Evolutionary conservation across 2,113 vertebrate species (phyloP), one percentile per base, ranked within the genome.

Genomic region (Platysternon megacephalum): DNA sequence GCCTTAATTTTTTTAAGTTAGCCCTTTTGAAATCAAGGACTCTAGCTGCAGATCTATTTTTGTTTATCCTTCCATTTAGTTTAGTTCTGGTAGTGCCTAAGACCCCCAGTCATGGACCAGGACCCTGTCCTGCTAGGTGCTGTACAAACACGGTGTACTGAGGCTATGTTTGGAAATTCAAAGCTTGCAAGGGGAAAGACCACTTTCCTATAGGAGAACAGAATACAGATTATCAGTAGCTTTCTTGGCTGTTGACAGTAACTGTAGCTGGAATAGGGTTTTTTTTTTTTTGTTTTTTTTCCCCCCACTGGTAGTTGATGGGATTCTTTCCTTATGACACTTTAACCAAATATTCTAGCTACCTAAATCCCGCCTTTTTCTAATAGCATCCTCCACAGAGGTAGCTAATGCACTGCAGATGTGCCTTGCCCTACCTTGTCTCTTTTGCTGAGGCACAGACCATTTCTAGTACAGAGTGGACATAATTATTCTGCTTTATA

Each of bases 371-470:
- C 4, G 26, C 8, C 6, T 89, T 79, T 35, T 72, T 8, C 32
- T 85, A 8, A 35, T 83, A 48, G 2, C 24, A 44, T 16, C 6
- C 22, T 48, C 39, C 61, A 9, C 21, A 22, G 44, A 56, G 22
- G 44, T 28, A 76, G 79, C 82, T 52, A 84, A 52, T 56, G 55
- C 55, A 28, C 4, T 11, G 26, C 58, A 14, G 6, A 61, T 65
- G 61, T n/a, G 32, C 32, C 32, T 65, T 65, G 1, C 3, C 32
- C 0, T 3, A 1, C 22, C 29, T 42, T 6, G 16, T 11, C 2
- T 14, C 32, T 82, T 72, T n/a, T 12, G 1, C 46, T 26, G 74
- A 12, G 6, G 46, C 46, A 49, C 8, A 19, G 29, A 79, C 29
- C 29, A 49, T 79, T 46, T 51, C 46, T 79, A 49, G 28, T 17